phyloP scores from a whole-genome alignment of 2,888 invertebrate species.

The Villa cingulata region DNA sequence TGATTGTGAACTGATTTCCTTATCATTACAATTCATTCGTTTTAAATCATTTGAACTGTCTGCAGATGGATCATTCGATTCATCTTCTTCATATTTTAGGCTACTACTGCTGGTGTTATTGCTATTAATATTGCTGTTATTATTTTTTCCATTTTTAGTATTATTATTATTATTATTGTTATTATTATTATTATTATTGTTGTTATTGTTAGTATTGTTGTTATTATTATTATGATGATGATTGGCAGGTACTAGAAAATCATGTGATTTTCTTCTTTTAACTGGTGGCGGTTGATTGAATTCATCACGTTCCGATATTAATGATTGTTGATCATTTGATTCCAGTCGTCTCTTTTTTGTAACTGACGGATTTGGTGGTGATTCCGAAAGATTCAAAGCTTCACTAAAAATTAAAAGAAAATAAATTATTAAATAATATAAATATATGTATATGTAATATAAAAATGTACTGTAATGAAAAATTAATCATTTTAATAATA shows the following conservation, averaged over 20 bases:
- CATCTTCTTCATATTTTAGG: neutral
- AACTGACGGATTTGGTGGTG: constrained; percentile 38
- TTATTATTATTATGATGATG: constrained; percentile 1
- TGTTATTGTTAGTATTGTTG: neutral
- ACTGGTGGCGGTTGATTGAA: constrained; percentile 46
- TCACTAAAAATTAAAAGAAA: constrained; percentile 40
- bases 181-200: neutral
- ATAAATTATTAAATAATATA: neutral
- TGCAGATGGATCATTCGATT: constrained; percentile 3
- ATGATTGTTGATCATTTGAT: constrained; percentile 15
- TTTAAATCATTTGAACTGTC: constrained; percentile 4
- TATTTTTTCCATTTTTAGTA: too few relatives aligned
- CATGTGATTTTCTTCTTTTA: constrained; percentile 36
- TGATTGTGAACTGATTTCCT: constrained; percentile 19
- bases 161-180: too few relatives aligned
- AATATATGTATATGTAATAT: neutral
- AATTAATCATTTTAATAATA: neutral
- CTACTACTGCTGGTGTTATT: neutral
- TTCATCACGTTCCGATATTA: constrained; percentile 26
- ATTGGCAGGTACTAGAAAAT: constrained; percentile 8
- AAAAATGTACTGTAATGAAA: neutral
- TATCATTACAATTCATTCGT: constrained; percentile 12
- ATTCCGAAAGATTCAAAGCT: constrained; percentile 69
- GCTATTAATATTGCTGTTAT: too few relatives aligned
- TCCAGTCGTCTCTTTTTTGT: constrained; percentile 41